These are phyloP conservation scores for Drosophila tripunctata DNA, from an alignment of 2,888 invertebrate species.

Conservation along the genomic window DNA sequence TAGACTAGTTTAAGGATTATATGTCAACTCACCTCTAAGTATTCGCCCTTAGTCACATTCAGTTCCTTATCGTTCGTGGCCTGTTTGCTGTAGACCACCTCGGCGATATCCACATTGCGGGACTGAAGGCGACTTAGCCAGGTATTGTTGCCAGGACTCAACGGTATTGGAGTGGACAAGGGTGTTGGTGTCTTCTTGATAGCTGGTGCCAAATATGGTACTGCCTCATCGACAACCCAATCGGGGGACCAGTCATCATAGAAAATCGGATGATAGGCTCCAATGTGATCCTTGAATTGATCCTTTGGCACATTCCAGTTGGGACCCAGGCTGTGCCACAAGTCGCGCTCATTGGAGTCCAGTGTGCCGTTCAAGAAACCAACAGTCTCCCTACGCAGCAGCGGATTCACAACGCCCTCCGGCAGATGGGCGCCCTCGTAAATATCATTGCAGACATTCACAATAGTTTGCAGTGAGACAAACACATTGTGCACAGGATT, in stretches of 20 bases:
- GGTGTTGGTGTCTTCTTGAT: constrained; percentile 66
- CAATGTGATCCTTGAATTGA: constrained; percentile 95
- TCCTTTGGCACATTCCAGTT: constrained; percentile 97
- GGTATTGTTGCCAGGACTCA: constrained; percentile 82
- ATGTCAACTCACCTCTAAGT: constrained; percentile 90
- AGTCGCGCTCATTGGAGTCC: constrained; percentile 96
- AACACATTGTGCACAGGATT: constrained; percentile 98
- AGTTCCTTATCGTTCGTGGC: constrained; percentile 99
- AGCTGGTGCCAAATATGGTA: constrained; percentile 84
- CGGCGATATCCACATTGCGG: constrained; percentile 90
- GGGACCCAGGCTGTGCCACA: constrained; percentile 98
- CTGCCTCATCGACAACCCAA: constrained; percentile 92
- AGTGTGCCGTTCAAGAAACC: constrained; percentile 96
- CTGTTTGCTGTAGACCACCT: constrained; percentile 96
- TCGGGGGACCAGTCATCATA: constrained; percentile 98
- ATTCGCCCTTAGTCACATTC: constrained; percentile 96
- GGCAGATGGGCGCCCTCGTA: constrained; percentile 92
- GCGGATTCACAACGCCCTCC: constrained; percentile 93
- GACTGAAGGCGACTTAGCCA: constrained; percentile 89
- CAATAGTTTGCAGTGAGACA: constrained; percentile 97
- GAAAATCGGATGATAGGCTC: constrained; percentile 97
- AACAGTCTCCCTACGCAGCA: constrained; percentile 95
- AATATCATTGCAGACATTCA: constrained; percentile 97
- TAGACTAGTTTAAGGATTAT: not conserved
- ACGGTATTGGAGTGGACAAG: constrained; percentile 31